These are phyloP conservation scores for Panurus biarmicus DNA, from an alignment of 2,113 vertebrate species.

Conservation along the genomic window DNA sequence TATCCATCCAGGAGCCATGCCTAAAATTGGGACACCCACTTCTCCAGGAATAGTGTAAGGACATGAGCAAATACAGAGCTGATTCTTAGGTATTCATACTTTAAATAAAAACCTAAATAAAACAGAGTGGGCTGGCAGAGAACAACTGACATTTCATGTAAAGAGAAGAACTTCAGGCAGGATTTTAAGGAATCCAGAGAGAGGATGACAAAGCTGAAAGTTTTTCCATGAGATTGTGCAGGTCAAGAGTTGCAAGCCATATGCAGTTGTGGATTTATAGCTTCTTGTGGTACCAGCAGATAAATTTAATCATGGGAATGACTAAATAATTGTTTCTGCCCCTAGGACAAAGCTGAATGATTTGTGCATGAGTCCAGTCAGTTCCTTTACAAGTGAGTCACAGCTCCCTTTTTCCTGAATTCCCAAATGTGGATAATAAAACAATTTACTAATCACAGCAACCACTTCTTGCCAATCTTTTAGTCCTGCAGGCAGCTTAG, in stretches of 20 bases:
- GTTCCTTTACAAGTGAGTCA: slow-evolving; percentile 32
- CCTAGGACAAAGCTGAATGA: not conserved
- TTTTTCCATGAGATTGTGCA: not conserved
- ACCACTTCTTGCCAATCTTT: not conserved
- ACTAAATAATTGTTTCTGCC: not conserved
- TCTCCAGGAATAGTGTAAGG: not conserved
- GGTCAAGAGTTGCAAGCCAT: not conserved
- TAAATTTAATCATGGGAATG: not conserved
- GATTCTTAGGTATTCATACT: not conserved
- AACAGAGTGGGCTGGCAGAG: slow-evolving; percentile 22
- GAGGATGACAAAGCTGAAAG: not conserved
- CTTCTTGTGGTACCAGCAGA: not conserved
- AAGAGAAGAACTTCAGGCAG: not conserved
- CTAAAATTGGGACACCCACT: not conserved
- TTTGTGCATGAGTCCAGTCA: not conserved
- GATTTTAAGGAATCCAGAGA: not conserved
- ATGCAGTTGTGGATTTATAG: not conserved
- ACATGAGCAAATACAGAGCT: not conserved
- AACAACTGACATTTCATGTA: not conserved
- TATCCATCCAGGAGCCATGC: not conserved
- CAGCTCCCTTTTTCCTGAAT: not conserved
- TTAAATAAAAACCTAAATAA: slow-evolving; percentile 47
- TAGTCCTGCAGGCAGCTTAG: not conserved
- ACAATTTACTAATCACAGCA: not conserved
- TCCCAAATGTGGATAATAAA: not conserved